Base-by-base conservation (phyloP, 2,797 vertebrate species). In the Epinephelus coioides region DNA sequence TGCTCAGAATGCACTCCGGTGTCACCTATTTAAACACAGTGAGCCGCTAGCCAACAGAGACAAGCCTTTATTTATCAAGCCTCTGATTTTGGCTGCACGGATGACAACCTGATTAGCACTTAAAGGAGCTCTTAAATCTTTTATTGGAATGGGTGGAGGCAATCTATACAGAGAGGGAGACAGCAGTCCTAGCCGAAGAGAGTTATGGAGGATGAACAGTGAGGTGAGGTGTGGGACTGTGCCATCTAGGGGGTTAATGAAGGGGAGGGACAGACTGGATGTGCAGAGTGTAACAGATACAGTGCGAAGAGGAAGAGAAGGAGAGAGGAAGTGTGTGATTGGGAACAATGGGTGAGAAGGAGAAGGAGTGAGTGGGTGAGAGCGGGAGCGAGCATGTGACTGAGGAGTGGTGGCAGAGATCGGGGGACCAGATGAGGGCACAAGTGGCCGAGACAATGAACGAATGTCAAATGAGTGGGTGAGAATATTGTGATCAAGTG, bases 41-140 rank as follows among this genome's bases (percentile, higher is more conserved):
- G 78, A 90, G 89, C 88, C 27, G 19, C 84, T 81, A 82, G 90
- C 91, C 91, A 89, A 88, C 91, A 93, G 89, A 93, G 90, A 92
- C 86, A 66, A 86, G 86, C 81, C 88, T 91, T 94, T 93, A 92
- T 94, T 95, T 94, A 94, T 94, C 88, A 93, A 91, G 82, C 83
- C 74, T 93, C 89, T 90, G 88, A 94, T 94, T 94, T 93, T 91
- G 91, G 88, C 92, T 88, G 83, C 90, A 86, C 59, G 66, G 88
- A 94, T 93, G 95, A 95, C 92, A 94, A 94, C 86, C 90, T 94
- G 93, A 96, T 95, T 95, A 95, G 90, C 91, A 91, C 93, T 92
- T 92, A 91, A 92, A 94, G 88, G 83, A 88, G 84, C 88, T 86
- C 85, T 84, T 92, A 91, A 93, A 93, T 95, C 91, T 93, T 89